Percentiles rank a stretch among this genome's conserved stretches.
Evolutionary conservation across 2,797 vertebrate species (phyloP).

Genomic region (Setipinna tenuifilis): DNA sequence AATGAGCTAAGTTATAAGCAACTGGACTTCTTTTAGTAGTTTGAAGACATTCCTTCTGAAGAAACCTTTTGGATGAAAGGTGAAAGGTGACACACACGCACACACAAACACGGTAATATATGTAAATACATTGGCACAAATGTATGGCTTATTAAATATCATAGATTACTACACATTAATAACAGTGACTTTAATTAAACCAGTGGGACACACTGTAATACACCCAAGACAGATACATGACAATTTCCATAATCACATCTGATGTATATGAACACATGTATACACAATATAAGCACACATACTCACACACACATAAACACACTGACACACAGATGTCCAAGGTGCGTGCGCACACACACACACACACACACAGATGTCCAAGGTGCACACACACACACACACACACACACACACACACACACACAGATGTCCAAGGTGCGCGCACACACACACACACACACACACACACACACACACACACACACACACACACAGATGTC

Average conservation of each 20-base stretch:
- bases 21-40: too few relatives aligned
- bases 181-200: background rate
- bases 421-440: too few relatives aligned
- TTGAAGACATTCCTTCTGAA: too few relatives aligned
- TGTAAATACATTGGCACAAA: background rate
- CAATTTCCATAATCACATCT: background rate
- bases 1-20: too few relatives aligned
- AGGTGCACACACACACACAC: too few relatives aligned
- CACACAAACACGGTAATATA: background rate
- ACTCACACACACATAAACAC: conserved; percentile 30
- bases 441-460: too few relatives aligned
- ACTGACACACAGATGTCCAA: background rate
- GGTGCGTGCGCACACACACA: too few relatives aligned
- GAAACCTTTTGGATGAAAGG: too few relatives aligned
- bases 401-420: too few relatives aligned
- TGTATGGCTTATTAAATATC: conserved; percentile 9
- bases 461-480: too few relatives aligned
- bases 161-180: background rate
- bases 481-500: too few relatives aligned
- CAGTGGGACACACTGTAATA: background rate
- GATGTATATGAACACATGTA: background rate
- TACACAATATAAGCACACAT: conserved; percentile 22
- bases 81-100: background rate
- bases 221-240: background rate
- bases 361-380: too few relatives aligned